These are phyloP conservation scores for Himantopus leucocephalus DNA, from an alignment of 2,113 vertebrate species.

Conservation along the genomic window DNA sequence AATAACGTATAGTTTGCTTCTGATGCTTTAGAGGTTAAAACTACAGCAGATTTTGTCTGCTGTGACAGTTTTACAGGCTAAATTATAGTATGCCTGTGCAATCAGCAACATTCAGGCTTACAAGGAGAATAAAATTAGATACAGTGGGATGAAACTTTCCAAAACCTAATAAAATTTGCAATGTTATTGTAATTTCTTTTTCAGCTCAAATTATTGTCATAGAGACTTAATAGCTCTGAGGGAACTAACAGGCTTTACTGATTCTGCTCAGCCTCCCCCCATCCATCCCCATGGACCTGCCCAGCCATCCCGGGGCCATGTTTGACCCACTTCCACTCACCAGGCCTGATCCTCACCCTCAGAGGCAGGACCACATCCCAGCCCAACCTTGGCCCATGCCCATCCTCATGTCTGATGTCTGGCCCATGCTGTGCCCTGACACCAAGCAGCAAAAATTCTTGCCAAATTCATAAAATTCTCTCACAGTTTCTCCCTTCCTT, in stretches of 20 bases:
- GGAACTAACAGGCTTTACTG: neutral
- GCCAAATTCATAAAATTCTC: neutral
- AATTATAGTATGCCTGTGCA: constrained; percentile 9
- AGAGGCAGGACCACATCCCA: fast-evolving
- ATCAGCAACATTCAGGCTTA: constrained; percentile 10
- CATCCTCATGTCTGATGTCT: neutral
- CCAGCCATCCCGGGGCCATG: fast-evolving
- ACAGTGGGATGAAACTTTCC: neutral
- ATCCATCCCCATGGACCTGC: neutral
- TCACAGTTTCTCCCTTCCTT: neutral
- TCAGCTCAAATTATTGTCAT: neutral
- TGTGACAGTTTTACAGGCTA: constrained; percentile 4
- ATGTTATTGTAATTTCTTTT: neutral
- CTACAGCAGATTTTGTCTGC: neutral
- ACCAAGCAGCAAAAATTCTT: neutral
- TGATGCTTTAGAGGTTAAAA: neutral
- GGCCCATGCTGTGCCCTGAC: neutral
- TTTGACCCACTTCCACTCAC: neutral
- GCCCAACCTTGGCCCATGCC: neutral
- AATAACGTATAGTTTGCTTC: neutral
- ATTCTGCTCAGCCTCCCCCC: neutral
- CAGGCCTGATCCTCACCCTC: neutral
- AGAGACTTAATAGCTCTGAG: neutral
- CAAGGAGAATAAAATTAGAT: constrained; percentile 18
- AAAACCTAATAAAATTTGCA: neutral